Conservation (phyloP, 2,113 vertebrate genomes). For the Pithys albifrons region DNA sequence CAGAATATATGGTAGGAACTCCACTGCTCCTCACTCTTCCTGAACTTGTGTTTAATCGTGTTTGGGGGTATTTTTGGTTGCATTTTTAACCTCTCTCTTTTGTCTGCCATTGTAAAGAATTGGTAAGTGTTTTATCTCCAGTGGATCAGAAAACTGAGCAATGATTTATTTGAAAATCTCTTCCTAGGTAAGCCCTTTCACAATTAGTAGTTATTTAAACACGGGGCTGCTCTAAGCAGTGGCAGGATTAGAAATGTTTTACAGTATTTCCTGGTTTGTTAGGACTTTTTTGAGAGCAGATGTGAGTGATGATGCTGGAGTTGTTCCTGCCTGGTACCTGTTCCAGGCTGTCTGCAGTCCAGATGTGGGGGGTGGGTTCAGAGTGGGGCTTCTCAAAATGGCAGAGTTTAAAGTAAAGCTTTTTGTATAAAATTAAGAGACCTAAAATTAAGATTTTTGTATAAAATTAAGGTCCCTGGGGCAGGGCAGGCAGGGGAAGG, state of each 20-base stretch:
- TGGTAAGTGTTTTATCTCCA: constrained; percentile 1
- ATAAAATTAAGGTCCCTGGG: neutral
- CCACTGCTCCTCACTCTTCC: neutral
- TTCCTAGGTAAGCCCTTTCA: neutral
- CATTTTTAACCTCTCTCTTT: neutral
- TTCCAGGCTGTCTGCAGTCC: neutral
- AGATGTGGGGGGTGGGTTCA: neutral
- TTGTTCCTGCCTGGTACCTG: neutral
- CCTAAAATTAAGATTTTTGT: neutral
- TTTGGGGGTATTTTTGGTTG: neutral
- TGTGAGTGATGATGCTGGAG: neutral
- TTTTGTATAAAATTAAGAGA: neutral
- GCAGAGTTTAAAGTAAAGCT: neutral
- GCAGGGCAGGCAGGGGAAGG: neutral
- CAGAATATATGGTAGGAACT: neutral
- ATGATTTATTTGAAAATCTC: constrained; percentile 1
- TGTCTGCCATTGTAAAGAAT: neutral
- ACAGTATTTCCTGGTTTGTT: neutral
- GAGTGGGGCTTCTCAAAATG: neutral
- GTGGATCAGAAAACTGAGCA: neutral
- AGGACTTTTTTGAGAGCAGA: neutral
- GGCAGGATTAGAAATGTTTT: neutral
- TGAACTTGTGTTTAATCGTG: neutral
- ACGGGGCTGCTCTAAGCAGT: neutral
- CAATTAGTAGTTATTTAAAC: neutral